Conservation (phyloP, 2,888 invertebrate species). For the Mystacides longicornis region DNA sequence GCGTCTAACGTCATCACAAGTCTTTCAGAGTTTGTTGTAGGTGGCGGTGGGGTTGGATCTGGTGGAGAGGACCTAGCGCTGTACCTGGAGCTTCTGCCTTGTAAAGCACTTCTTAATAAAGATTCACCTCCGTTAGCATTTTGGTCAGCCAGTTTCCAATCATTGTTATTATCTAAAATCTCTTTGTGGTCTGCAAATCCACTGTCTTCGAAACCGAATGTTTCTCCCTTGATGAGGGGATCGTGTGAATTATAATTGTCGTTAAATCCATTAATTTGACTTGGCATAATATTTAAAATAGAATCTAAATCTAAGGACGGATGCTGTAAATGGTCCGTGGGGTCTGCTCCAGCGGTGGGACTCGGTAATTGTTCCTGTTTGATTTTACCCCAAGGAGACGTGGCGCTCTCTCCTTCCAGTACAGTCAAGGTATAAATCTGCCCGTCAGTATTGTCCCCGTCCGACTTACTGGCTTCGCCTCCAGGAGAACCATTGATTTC, state of each 20-base stretch:
- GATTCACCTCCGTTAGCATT: conserved; percentile 62
- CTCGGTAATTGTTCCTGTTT: conserved; percentile 58
- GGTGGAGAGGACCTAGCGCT: conserved; percentile 52
- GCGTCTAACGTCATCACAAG: conserved; percentile 41
- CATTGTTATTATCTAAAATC: conserved; percentile 61
- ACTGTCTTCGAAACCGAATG: conserved; percentile 69
- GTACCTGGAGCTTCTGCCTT: conserved; percentile 64
- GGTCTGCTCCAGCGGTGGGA: conserved; percentile 43
- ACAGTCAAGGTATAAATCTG: conserved; percentile 82
- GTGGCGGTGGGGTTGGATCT: conserved; percentile 40
- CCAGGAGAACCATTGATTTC: conserved; percentile 43
- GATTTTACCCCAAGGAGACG: conserved; percentile 59
- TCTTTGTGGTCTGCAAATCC: conserved; percentile 53
- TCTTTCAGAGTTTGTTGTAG: conserved; percentile 36
- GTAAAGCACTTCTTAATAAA: conserved; percentile 71
- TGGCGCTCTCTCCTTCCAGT: conserved; percentile 64
- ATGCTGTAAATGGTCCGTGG: conserved; percentile 49
- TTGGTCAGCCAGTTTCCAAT: conserved; percentile 73
- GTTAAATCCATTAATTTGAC: conserved; percentile 53
- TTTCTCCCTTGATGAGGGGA: conserved; percentile 60
- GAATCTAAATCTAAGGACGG: conserved; percentile 71
- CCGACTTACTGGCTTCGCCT: conserved; percentile 44
- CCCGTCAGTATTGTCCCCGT: conserved; percentile 62
- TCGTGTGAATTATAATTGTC: conserved; percentile 50
- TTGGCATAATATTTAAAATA: conserved; percentile 65